Conservation (phyloP, 2,113 vertebrate genomes). For the Pica pica region DNA sequence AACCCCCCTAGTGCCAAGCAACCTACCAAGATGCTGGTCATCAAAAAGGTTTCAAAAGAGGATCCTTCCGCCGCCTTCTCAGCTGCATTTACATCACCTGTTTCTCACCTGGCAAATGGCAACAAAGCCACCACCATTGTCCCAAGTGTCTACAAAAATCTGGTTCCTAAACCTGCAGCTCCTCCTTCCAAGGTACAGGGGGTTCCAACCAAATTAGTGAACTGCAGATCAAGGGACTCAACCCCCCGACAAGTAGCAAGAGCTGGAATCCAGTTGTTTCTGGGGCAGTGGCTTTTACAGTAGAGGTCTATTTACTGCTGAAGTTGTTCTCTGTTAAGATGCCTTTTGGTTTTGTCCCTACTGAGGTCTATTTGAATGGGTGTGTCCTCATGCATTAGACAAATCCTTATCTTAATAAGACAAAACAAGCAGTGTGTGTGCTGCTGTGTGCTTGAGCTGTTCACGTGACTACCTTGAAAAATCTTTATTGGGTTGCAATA, state of each 20-base stretch:
- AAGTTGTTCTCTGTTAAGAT: not conserved
- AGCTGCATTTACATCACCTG: slow-evolving; percentile 90
- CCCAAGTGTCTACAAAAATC: slow-evolving; percentile 97
- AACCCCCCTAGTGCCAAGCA: slow-evolving; percentile 98
- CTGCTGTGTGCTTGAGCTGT: not conserved
- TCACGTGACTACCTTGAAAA: not conserved
- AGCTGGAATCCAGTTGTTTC: not conserved
- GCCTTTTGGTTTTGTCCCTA: not conserved
- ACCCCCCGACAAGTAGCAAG: not conserved
- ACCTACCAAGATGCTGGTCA: slow-evolving; percentile 98
- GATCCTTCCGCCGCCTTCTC: slow-evolving; percentile 93
- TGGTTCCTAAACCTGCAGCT: slow-evolving; percentile 93
- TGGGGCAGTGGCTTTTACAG: not conserved
- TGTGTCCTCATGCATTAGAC: not conserved
- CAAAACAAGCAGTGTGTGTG: not conserved
- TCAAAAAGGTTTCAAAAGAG: slow-evolving; percentile 99
- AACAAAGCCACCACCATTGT: slow-evolving; percentile 86
- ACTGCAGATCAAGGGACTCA: not conserved
- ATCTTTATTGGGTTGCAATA: not conserved
- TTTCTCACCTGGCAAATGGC: slow-evolving; percentile 88
- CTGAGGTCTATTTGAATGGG: not conserved
- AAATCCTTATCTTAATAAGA: not conserved
- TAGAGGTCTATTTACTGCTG: not conserved
- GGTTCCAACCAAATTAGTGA: not conserved
- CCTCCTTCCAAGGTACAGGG: slow-evolving; percentile 89